Evolutionary conservation across 2,797 vertebrate genomes (phyloP).

Genomic region (Myiotriccus ornatus): DNA sequence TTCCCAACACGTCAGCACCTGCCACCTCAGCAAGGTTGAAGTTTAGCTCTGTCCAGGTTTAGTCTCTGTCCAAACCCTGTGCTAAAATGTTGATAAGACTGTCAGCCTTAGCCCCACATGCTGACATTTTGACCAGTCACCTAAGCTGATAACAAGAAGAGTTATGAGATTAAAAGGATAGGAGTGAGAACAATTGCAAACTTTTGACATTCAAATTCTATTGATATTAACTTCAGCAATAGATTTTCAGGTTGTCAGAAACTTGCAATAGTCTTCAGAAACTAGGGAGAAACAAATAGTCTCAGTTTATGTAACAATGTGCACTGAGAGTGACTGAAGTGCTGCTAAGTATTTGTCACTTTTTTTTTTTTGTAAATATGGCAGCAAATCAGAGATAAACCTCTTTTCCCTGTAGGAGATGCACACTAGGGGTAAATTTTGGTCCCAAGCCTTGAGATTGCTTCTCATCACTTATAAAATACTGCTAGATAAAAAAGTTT

Average conservation of each 20-base stretch:
- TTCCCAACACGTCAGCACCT: conserved; percentile 50
- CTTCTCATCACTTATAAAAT: neutral
- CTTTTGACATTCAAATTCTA: neutral
- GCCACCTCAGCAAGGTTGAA: conserved; percentile 54
- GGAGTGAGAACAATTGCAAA: neutral
- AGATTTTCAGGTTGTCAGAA: neutral
- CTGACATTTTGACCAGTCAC: neutral
- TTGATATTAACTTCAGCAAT: neutral
- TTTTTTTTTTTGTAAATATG: neutral
- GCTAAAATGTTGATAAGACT: neutral
- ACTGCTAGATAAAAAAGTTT: neutral
- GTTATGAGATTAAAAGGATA: neutral
- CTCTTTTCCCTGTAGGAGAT: neutral
- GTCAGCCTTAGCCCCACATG: neutral
- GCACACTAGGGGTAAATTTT: neutral
- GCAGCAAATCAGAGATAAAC: neutral
- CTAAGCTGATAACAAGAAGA: neutral
- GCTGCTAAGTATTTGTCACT: neutral
- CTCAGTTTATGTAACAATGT: neutral
- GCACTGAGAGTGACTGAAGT: neutral
- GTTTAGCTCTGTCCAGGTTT: conserved; percentile 32
- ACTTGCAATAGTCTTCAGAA: neutral
- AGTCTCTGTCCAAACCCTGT: neutral
- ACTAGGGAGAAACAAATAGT: neutral
- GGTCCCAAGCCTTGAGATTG: neutral